phyloP scores from a whole-genome alignment of 2,888 invertebrate genomes.

The Rotaria sp. region DNA sequence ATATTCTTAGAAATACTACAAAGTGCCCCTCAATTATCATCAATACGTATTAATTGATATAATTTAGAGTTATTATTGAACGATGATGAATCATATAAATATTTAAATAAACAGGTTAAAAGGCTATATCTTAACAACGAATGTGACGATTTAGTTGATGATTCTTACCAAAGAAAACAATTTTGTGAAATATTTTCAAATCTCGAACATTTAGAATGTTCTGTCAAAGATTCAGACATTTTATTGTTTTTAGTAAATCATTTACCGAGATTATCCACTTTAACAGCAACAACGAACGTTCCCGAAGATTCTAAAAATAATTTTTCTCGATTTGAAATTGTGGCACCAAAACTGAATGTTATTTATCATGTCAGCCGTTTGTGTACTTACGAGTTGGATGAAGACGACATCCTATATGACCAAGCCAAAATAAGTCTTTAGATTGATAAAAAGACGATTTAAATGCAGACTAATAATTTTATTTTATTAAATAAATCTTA shows the following conservation, averaged over 20 bases:
- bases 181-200: not conserved
- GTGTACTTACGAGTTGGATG: too few relatives aligned
- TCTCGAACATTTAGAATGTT: not conserved
- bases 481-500: too few relatives aligned
- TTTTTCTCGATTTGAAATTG: not conserved
- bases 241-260: not conserved
- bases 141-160: not conserved
- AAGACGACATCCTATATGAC: too few relatives aligned
- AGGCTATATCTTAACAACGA: not conserved
- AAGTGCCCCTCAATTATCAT: not conserved
- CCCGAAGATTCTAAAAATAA: not conserved
- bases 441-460: too few relatives aligned
- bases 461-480: too few relatives aligned
- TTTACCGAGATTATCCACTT: not conserved
- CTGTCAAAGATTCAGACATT: not conserved
- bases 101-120: not conserved
- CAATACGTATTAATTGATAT: not conserved
- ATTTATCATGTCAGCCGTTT: too few relatives aligned
- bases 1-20: not conserved
- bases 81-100: not conserved
- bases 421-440: too few relatives aligned
- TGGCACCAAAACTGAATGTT: not conserved
- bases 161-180: not conserved
- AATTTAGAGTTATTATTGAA: not conserved
- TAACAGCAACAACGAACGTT: rapidly evolving